Conservation (phyloP, 2,113 vertebrate genomes). For the Pseudonaja textilis region DNA sequence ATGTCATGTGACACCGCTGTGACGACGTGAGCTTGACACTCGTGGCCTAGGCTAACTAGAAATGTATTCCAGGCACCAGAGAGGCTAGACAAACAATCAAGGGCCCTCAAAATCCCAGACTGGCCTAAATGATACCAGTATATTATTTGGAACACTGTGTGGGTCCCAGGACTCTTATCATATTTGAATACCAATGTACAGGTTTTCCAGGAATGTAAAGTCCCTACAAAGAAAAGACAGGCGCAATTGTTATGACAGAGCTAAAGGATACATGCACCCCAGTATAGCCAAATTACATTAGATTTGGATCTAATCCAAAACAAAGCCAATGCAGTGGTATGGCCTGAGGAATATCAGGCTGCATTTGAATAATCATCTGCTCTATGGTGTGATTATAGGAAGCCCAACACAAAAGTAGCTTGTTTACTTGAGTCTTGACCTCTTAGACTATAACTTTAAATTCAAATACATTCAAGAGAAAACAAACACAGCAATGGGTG, state of each 20-base stretch:
- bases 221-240: background rate
- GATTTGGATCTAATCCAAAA: background rate
- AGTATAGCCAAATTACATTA: background rate
- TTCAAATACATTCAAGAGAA: background rate
- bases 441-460: background rate
- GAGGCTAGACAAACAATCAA: background rate
- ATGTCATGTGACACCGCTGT: too few relatives aligned
- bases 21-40: too few relatives aligned
- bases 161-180: background rate
- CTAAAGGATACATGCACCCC: background rate
- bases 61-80: background rate
- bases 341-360: background rate
- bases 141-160: background rate
- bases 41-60: background rate
- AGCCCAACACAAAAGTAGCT: background rate
- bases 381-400: background rate
- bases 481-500: background rate
- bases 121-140: background rate
- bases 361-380: background rate
- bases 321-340: background rate
- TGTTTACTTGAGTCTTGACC: background rate
- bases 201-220: background rate
- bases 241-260: background rate
- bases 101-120: background rate
- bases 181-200: background rate